Conservation (phyloP, 53 echinoderm and acorn worm species). For the Astropecten irregularis region DNA sequence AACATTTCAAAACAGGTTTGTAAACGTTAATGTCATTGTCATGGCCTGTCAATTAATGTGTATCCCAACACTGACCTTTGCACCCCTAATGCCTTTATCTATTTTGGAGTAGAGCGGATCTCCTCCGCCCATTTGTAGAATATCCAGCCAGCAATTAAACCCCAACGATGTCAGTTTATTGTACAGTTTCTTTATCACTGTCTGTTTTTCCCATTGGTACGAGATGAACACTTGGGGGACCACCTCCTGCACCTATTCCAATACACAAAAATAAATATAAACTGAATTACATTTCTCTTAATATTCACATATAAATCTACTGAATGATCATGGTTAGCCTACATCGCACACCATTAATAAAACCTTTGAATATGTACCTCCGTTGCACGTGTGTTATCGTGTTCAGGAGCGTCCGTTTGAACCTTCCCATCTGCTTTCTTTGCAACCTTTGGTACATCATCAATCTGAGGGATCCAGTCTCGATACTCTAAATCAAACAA, state of each 20-base stretch:
- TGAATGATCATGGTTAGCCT: too few relatives aligned
- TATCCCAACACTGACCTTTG: slow-evolving; percentile 86
- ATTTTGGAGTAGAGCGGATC: slow-evolving; percentile 95
- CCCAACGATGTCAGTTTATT: slow-evolving; percentile 79
- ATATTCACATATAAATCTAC: too few relatives aligned
- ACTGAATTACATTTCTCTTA: too few relatives aligned
- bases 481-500: slow-evolving; percentile 71
- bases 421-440: slow-evolving; percentile 43
- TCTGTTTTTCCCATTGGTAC: slow-evolving; percentile 94
- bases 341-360: too few relatives aligned
- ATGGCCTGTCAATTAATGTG: too few relatives aligned
- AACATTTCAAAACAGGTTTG: too few relatives aligned
- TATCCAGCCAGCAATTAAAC: slow-evolving; percentile 89
- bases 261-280: neutral
- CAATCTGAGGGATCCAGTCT: slow-evolving; percentile 82
- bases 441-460: slow-evolving; percentile 63
- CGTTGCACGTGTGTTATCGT: too few relatives aligned
- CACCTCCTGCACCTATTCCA: slow-evolving; percentile 18
- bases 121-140: slow-evolving; percentile 91
- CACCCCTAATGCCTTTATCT: slow-evolving; percentile 90
- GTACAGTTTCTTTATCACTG: slow-evolving; percentile 89
- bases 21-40: too few relatives aligned
- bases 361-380: neutral
- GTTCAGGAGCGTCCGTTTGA: too few relatives aligned
- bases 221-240: slow-evolving; percentile 87